phyloP scores from a whole-genome alignment of 2,113 vertebrate genomes.

The Upupa epops region DNA sequence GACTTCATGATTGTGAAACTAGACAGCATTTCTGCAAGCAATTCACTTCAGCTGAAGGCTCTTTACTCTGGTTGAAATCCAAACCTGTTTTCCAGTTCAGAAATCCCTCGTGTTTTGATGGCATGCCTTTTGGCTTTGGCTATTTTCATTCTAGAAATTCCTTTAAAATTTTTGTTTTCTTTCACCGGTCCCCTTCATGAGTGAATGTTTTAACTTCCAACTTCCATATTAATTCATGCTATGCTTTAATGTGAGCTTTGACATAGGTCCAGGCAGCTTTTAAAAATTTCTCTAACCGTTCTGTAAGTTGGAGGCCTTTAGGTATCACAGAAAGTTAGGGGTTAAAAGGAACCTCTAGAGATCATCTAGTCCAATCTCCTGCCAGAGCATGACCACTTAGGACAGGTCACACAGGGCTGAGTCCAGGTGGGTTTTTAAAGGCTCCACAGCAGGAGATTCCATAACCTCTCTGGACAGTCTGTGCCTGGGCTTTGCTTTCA shows the following conservation, averaged over 20 bases:
- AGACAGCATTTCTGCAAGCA: background rate
- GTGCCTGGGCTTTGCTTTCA: too few relatives aligned
- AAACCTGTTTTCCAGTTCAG: background rate
- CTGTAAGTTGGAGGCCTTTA: background rate
- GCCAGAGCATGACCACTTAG: too few relatives aligned
- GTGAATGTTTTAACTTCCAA: background rate
- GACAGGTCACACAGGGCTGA: too few relatives aligned
- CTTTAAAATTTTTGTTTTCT: background rate
- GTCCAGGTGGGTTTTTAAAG: too few relatives aligned
- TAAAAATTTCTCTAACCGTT: background rate
- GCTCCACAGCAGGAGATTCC: too few relatives aligned
- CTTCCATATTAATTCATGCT: background rate
- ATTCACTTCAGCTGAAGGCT: background rate
- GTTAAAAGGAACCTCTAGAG: too few relatives aligned
- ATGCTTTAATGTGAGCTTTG: background rate
- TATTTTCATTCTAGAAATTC: background rate
- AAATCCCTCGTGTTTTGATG: background rate
- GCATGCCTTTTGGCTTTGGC: background rate
- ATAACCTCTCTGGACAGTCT: too few relatives aligned
- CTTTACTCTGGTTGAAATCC: background rate
- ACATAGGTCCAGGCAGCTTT: too few relatives aligned
- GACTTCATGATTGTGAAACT: background rate
- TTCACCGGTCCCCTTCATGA: rapidly evolving
- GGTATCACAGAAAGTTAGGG: too few relatives aligned
- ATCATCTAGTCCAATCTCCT: too few relatives aligned